Base-by-base conservation (phyloP, 2,797 vertebrate genomes). In the Limosa lapponica region DNA sequence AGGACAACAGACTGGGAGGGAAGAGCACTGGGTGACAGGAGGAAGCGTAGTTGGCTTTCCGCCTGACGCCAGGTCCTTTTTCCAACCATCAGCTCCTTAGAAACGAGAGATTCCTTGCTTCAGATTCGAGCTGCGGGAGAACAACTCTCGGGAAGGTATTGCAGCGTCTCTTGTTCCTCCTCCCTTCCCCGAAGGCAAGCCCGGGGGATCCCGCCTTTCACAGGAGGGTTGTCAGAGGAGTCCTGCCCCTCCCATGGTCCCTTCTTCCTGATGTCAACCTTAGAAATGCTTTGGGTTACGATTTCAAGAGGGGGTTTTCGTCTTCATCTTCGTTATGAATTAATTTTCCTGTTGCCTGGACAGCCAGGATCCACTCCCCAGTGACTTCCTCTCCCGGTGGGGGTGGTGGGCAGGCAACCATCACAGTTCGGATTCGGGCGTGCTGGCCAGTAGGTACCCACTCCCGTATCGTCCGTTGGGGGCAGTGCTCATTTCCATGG, bases 391-490 rank as follows among this genome's bases (percentile, higher is more conserved):
- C 84, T 95, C 77, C 87, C 9, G 10, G 52, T 2, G 93, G 93
- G 92, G 93, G 90, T 82, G 94, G 95, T 1, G 0, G 17, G 61
- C 86, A 15, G 87, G 77, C 61, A 13, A 2, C 34, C 65, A 1
- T 99, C 98, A 99, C 96, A 99, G 99, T 98, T 99, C 99, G 0
- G 99, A 99, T 54, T 99, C 99, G 0, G 99, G 99, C 69, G 98
- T 99, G 89, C 98, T 95, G 41, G 98, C 98, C 93, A 99, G 98
- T 78, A 99, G 98, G 97, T 99, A 99, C 84, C 99, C 98, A 10
- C 99, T 99, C 92, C 99, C 99, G 1, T 99, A 99, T 25, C 99
- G 99, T 97, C 99, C 99, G 24, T 99, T 99, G 96, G 99, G 98
- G 44, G 98, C 98, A 37, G 97, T 96, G 61, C 98, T 98, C 97